phyloP scores from a whole-genome alignment of 2,113 vertebrate genomes.

The Colinus virginianus region DNA sequence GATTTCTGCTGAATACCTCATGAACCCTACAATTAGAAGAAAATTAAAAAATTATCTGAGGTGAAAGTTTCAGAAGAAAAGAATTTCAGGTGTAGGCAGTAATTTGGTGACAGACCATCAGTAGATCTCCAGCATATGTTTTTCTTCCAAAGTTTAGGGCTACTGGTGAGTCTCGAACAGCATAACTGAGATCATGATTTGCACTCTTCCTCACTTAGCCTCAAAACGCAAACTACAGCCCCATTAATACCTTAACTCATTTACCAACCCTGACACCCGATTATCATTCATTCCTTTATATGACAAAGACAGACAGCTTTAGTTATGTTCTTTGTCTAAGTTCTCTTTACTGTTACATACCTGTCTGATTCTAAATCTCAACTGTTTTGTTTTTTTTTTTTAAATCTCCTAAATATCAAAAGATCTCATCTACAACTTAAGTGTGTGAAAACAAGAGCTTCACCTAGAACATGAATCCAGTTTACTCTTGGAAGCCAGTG shows the following conservation, averaged over 20 bases:
- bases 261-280: conserved; percentile 36
- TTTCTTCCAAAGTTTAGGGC: not conserved
- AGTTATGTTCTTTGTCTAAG: not conserved
- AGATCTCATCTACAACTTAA: not conserved
- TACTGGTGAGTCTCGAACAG: not conserved
- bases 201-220: not conserved
- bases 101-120: not conserved
- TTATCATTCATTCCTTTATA: not conserved
- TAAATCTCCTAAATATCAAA: not conserved
- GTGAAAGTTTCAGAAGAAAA: not conserved
- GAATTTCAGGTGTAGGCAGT: not conserved
- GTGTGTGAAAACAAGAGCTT: not conserved
- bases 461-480: not conserved
- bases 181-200: not conserved
- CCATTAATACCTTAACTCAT: conserved; percentile 14
- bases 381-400: not conserved
- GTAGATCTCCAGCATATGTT: not conserved
- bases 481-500: not conserved
- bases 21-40: conserved; percentile 69
- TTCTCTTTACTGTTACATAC: not conserved
- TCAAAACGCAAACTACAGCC: conserved; percentile 27
- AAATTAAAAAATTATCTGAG: not conserved
- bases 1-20: conserved; percentile 83
- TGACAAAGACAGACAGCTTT: conserved; percentile 1
- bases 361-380: not conserved